Base-by-base conservation (phyloP, 2,113 vertebrate genomes). In the Platycercus adscitus region DNA sequence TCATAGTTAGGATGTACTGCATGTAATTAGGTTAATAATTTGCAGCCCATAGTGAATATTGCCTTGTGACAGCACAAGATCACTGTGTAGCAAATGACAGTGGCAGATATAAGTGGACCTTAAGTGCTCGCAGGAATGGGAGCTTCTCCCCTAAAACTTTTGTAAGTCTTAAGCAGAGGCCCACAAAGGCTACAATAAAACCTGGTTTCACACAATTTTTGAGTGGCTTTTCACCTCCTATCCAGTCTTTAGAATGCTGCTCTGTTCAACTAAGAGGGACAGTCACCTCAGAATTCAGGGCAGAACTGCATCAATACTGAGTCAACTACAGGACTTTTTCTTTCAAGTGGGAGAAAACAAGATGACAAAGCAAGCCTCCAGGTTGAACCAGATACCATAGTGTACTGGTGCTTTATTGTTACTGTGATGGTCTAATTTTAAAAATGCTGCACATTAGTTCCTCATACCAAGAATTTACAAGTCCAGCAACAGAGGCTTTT, bases 381-480 rank as follows among this genome's bases (percentile, higher is more conserved):
- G 1, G 1, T 0, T 61, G 53, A 86, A 69, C 44, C 20, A 28
- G 44, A 50, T 13, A 33, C 10, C 17, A 14, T 2, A 20, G 2
- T 47, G 70, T 25, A n/a, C n/a, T 20, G 8, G 23, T 52, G 65
- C 52, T 35, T 44, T 50, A 26, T 6, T 26, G 28, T 25, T 53
- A 43, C 13, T 28, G 7, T 29, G 20, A 79, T 29, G 18, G 39
- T 25, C 41, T 70, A 9, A 61, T 10, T 46, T 56, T 55, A 44
- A 85, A 88, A 71, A 44, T 6, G 20, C 29, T 44, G 41, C 25
- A 77, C 13, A 1, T 52, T 75, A 90, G 25, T 68, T 79, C 49
- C 69, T 55, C 13, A 8, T 8, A 76, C 10, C 23, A 76, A 85
- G 81, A 11, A 53, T 10, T 6, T 24, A 1, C 7, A 85, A 52